Percentiles rank a stretch among this genome's conserved stretches.
Evolutionary conservation across 2,797 vertebrate genomes (phyloP).

Genomic region (Argya squamiceps): DNA sequence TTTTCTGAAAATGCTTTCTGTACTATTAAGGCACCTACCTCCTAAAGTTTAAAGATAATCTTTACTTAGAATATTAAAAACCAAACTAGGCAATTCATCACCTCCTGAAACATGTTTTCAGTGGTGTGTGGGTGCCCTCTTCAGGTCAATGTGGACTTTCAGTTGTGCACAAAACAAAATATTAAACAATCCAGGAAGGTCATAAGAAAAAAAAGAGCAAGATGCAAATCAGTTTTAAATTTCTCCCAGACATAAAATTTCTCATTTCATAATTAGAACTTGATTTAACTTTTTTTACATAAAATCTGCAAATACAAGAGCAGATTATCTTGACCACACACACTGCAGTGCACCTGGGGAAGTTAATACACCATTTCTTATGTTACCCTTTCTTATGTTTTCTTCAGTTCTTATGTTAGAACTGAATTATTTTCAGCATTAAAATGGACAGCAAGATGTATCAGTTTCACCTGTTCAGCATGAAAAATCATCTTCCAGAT

Average conservation of each 20-base stretch:
- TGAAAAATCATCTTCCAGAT: neutral
- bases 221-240: neutral
- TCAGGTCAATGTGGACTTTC: neutral
- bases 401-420: neutral
- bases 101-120: neutral
- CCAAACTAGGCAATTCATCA: neutral
- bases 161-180: neutral
- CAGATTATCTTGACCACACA: neutral
- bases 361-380: neutral
- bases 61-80: neutral
- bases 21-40: neutral
- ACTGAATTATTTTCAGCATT: neutral
- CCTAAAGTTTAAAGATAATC: neutral
- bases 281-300: neutral
- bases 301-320: neutral
- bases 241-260: neutral
- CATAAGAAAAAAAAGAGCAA: neutral
- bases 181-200: neutral
- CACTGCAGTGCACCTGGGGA: neutral
- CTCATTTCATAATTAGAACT: neutral
- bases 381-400: neutral
- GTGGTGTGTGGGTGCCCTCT: conserved; percentile 54
- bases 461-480: neutral
- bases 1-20: neutral
- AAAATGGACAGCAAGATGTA: neutral